Evolutionary conservation across 1,140 invertebrate genomes (phyloP).

Genomic region (Saccostrea glomerata): DNA sequence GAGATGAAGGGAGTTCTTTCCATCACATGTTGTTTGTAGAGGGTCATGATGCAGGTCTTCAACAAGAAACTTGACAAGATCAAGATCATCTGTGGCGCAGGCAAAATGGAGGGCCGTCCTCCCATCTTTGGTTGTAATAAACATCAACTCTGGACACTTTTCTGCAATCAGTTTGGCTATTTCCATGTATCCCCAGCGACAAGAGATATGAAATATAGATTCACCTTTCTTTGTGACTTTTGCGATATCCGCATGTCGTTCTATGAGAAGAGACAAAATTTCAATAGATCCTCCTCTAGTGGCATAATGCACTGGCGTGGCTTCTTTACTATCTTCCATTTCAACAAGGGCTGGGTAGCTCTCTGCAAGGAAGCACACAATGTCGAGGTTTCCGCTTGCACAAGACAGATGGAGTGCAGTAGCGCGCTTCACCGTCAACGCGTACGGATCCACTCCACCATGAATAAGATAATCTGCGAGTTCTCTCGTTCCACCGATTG

Average conservation of each 20-base stretch:
- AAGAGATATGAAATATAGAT: conserved; percentile 1
- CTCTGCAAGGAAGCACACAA: neutral
- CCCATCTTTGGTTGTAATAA: neutral
- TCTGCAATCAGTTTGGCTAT: neutral
- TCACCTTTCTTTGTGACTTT: neutral
- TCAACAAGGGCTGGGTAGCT: neutral
- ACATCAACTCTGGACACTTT: neutral
- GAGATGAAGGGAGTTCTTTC: neutral
- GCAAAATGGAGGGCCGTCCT: neutral
- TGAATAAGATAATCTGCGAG: neutral
- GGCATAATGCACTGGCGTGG: conserved; percentile 1
- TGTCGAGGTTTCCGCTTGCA: conserved; percentile 1
- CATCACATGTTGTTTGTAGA: neutral
- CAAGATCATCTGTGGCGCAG: conserved; percentile 18
- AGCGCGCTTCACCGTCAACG: neutral
- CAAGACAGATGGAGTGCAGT: conserved; percentile 8
- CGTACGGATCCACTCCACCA: neutral
- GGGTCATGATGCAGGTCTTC: neutral
- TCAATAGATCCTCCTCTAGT: conserved; percentile 13
- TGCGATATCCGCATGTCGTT: neutral
- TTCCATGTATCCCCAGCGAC: neutral
- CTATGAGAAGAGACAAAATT: conserved; percentile 9
- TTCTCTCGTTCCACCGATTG: neutral
- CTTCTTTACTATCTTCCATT: conserved; percentile 18
- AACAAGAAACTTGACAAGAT: neutral